Evolutionary conservation across 2,888 invertebrate species (phyloP).

Genomic region (Carcina quercana): DNA sequence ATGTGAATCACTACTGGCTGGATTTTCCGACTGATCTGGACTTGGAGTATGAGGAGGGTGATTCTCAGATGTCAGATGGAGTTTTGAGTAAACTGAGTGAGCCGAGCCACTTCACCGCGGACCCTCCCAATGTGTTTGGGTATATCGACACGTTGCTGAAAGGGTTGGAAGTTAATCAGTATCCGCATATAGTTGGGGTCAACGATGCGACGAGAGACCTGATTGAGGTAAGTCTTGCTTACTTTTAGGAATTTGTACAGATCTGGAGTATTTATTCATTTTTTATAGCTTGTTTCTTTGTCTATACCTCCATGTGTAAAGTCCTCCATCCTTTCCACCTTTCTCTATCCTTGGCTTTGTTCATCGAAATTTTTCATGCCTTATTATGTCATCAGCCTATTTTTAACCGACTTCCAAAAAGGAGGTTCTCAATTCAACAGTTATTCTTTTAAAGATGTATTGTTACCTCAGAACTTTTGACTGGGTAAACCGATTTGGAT

Average conservation of each 20-base stretch:
- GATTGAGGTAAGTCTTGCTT: constrained; percentile 75
- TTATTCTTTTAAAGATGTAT: too few species aligned
- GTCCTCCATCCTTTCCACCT: too few species aligned
- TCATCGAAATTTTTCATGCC: too few species aligned
- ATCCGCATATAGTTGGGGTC: constrained; percentile 83
- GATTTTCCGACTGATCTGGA: constrained; percentile 83
- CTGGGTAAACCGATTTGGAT: too few species aligned
- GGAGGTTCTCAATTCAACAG: too few species aligned
- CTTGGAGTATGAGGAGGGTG: constrained; percentile 42
- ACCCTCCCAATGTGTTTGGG: constrained; percentile 82
- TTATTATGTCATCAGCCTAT: too few species aligned
- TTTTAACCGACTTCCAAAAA: too few species aligned
- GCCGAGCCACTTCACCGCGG: constrained; percentile 75
- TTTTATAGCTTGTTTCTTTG: too few species aligned
- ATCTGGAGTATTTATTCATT: too few species aligned
- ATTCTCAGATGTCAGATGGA: constrained; percentile 70
- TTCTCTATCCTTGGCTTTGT: too few species aligned
- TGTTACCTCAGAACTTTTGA: too few species aligned
- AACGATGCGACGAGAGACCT: constrained; percentile 83
- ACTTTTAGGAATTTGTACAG: constrained; percentile 1
- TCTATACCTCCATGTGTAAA: too few species aligned
- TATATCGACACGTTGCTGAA: constrained; percentile 80
- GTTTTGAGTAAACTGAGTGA: constrained; percentile 74
- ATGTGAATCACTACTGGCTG: constrained; percentile 87
- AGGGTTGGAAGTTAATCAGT: constrained; percentile 69